A percentile compares a stretch with the other conserved stretches of the same genome.
phyloP scores from a whole-genome alignment of 2,113 vertebrate genomes.

The Procavia capensis region DNA sequence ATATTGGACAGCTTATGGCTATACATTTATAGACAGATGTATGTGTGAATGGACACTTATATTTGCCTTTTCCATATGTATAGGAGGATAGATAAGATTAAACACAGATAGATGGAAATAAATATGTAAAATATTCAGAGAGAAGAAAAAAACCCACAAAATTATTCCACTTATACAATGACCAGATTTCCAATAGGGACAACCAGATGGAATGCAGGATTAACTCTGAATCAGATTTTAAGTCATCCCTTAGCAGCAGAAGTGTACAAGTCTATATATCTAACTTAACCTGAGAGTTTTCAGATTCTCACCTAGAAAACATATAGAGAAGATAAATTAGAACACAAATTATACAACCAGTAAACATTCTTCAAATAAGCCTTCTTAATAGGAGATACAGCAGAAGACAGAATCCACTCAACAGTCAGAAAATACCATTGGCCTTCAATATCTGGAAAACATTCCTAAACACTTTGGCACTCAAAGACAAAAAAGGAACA shows the following conservation, averaged over 20 bases:
- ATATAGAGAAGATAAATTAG: neutral
- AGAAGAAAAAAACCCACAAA: neutral
- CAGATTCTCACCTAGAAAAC: neutral
- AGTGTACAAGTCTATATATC: neutral
- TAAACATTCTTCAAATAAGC: neutral
- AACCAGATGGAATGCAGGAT: constrained; percentile 10
- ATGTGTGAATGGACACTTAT: constrained; percentile 39
- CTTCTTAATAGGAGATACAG: neutral
- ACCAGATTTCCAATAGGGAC: neutral
- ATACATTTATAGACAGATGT: constrained; percentile 26
- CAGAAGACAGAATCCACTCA: neutral
- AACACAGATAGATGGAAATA: neutral
- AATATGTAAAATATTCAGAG: constrained; percentile 54
- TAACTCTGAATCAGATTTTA: neutral
- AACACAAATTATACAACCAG: constrained; percentile 8
- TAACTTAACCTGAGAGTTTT: neutral
- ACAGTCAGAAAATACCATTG: neutral
- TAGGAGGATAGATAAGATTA: constrained; percentile 42
- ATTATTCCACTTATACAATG: constrained; percentile 46
- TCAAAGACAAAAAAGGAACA: constrained; percentile 13
- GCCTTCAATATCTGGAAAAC: neutral
- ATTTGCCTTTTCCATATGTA: neutral
- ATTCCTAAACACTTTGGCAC: neutral
- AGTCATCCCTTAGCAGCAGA: neutral
- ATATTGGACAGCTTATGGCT: constrained; percentile 15